Evolutionary conservation across 2,797 vertebrate genomes (phyloP), one percentile per base, ranked within the genome.

Genomic region (Amblyopsis hoosieri): DNA sequence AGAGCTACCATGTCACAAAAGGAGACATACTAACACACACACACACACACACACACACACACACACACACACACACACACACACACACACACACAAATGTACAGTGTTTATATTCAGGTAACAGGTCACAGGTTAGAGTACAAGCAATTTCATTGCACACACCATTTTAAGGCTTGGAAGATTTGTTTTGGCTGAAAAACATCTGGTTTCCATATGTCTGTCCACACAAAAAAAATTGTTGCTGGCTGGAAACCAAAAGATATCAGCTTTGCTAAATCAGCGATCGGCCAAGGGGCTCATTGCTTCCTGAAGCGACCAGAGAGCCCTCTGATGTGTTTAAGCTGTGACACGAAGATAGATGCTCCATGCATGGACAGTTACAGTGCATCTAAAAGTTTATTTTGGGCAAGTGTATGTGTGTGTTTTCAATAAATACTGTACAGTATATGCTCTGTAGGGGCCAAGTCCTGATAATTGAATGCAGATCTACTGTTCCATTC

Each of bases 151-250:
- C 76, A 87, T 84, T 85, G 71, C 71, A 82, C 68, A 59, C 62
- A 66, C 59, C 54, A 48, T 66, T 84, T 69, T 66, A 66, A 66
- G 45, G 54, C 67, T 68, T 55, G 55, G 53, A 71, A 46, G 68
- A 70, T 72, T 72, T 72, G 70, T 84, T 84, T 83, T 67, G 79
- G 78, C 57, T 71, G 69, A 77, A 46, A 29, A 74, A 64, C 86
- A 84, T 90, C 87, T 91, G 90, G 84, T 81, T 78, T 80, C 84
- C 86, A 90, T 71, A 83, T 83, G 80, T 62, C 75, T 84, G 80
- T 84, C 82, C 81, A 70, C 23, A 23, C 23, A 83, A 63, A 37
- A 47, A 73, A 80, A 62, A 71, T 65, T 67, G 69, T 23, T 60
- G 29, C 71, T 85, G 80, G 80, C 78, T 57, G 64, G 56, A 81